Conservation (phyloP, 1,140 invertebrate genomes). For the Holcopasites calliopsidis region DNA sequence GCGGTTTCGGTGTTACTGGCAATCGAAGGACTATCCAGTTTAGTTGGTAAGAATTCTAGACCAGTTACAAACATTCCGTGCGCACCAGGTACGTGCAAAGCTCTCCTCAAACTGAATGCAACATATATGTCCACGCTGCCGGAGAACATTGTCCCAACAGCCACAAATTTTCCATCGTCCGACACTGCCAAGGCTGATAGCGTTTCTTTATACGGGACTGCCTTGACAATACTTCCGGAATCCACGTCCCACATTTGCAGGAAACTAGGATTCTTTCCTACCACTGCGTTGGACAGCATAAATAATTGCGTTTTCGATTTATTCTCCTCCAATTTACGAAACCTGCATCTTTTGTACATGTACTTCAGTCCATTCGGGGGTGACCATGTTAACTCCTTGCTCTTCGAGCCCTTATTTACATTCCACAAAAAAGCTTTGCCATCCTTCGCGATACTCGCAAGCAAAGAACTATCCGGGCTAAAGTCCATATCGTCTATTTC, state of each 20-base stretch:
- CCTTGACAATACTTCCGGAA: conserved; percentile 80
- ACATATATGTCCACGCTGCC: conserved; percentile 95
- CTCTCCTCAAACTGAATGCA: conserved; percentile 93
- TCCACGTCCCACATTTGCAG: conserved; percentile 86
- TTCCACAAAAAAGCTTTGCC: conserved; percentile 91
- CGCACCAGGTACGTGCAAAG: conserved; percentile 89
- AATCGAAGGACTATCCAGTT: conserved; percentile 83
- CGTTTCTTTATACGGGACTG: conserved; percentile 85
- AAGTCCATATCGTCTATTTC: conserved; percentile 97
- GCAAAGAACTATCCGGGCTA: conserved; percentile 86
- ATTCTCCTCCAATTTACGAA: conserved; percentile 69
- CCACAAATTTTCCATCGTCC: conserved; percentile 94
- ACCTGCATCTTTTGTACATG: conserved; percentile 91
- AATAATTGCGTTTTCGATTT: conserved; percentile 87
- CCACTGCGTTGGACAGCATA: conserved; percentile 89
- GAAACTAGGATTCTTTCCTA: conserved; percentile 86
- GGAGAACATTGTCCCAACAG: conserved; percentile 94
- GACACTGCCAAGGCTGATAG: conserved; percentile 92
- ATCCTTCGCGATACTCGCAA: conserved; percentile 94
- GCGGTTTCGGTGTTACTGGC: conserved; percentile 89
- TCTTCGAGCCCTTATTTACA: conserved; percentile 82
- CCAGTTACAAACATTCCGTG: conserved; percentile 98
- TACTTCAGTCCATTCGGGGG: conserved; percentile 88
- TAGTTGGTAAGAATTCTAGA: conserved; percentile 91
- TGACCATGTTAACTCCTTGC: conserved; percentile 87